These are phyloP conservation scores for Plebejus argus DNA, from an alignment of 2,888 invertebrate genomes.

Conservation along the genomic window DNA sequence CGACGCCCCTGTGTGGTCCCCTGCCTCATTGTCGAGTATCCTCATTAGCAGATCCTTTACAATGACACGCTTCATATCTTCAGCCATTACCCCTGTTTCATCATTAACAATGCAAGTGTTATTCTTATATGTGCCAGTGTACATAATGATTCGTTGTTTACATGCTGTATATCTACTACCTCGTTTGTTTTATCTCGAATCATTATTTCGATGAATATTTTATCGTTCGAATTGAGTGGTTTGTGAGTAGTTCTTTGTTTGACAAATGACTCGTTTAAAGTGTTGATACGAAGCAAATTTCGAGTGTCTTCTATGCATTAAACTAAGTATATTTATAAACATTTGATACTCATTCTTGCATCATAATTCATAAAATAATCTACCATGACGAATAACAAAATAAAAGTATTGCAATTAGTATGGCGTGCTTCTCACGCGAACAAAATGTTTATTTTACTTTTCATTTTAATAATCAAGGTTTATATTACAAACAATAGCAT, in stretches of 20 bases:
- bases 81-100: conserved; percentile 29
- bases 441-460: conserved; percentile 14
- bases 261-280: background rate
- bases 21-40: conserved; percentile 37
- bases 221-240: background rate
- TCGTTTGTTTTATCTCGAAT: background rate
- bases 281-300: background rate
- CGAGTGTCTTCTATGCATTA: background rate
- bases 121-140: conserved; percentile 28
- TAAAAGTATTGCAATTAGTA: conserved; percentile 6
- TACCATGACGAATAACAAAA: conserved; percentile 10
- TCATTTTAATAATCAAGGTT: conserved; percentile 29
- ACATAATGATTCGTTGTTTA: conserved; percentile 21
- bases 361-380: background rate
- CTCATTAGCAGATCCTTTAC: conserved; percentile 49
- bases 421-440: conserved; percentile 16
- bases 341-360: background rate
- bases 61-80: conserved; percentile 45
- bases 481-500: conserved; percentile 21
- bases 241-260: background rate
- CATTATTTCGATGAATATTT: conserved; percentile 16
- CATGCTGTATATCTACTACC: background rate
- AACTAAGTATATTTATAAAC: background rate
- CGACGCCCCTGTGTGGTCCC: conserved; percentile 18
- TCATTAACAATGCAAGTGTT: conserved; percentile 29